Evolutionary conservation across 2,113 vertebrate genomes (phyloP).

Genomic region (Ptychochromis oligacanthus): DNA sequence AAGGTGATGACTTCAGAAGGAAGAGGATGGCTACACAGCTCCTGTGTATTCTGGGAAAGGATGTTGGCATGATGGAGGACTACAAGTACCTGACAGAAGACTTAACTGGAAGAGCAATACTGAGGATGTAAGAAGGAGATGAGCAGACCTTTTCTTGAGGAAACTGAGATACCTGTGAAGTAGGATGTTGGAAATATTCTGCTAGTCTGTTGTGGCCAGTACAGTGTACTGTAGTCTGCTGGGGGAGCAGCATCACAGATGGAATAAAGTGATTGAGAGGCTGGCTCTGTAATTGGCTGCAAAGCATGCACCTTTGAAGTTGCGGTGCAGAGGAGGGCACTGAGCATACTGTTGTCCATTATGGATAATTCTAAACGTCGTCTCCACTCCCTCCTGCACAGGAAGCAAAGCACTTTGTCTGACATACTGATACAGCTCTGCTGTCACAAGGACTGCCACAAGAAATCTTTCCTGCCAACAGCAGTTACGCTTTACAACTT

Average conservation of each 20-base stretch:
- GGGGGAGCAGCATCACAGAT: slow-evolving; percentile 2
- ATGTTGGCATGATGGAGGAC: not conserved
- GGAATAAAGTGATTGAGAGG: slow-evolving; percentile 2
- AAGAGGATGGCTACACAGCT: not conserved
- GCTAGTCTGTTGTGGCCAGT: not conserved
- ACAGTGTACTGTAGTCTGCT: not conserved
- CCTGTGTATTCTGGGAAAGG: not conserved
- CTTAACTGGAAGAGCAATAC: not conserved
- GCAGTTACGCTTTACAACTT: not conserved
- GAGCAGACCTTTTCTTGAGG: not conserved
- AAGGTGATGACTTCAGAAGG: not conserved
- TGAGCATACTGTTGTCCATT: slow-evolving; percentile 5
- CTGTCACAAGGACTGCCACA: not conserved
- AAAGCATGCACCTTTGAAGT: slow-evolving; percentile 1
- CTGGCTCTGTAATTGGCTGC: slow-evolving; percentile 3
- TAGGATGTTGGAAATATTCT: not conserved
- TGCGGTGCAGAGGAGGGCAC: not conserved
- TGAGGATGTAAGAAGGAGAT: not conserved
- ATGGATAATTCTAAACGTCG: not conserved
- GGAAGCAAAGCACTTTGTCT: slow-evolving; percentile 6
- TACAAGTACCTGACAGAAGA: not conserved
- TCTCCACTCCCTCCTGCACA: slow-evolving; percentile 1
- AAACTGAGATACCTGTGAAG: not conserved
- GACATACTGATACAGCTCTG: slow-evolving; percentile 1
- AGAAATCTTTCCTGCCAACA: slow-evolving; percentile 4